A percentile compares a stretch with the other conserved stretches of the same genome.
Evolutionary conservation across 2,888 invertebrate species (phyloP).

Genomic region (Watsonalla binaria): DNA sequence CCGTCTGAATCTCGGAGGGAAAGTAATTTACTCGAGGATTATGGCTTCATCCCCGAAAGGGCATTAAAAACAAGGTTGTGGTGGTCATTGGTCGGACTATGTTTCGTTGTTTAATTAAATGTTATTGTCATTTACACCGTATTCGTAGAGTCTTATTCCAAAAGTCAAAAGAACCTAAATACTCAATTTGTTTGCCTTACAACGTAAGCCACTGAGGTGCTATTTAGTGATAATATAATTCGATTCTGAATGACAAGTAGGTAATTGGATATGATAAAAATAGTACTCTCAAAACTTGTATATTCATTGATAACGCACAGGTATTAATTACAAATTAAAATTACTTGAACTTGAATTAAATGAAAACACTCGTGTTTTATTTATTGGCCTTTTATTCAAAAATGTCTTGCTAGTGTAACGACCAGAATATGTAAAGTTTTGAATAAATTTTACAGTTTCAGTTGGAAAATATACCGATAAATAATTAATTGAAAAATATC

Average conservation of each 20-base stretch:
- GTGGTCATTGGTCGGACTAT: conserved; percentile 35
- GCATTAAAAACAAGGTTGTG: conserved; percentile 45
- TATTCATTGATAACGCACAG: neutral
- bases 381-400: conserved; percentile 2
- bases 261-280: too few species aligned
- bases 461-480: too few species aligned
- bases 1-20: conserved; percentile 46
- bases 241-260: neutral
- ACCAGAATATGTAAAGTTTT: too few species aligned
- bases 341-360: too few species aligned
- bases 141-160: neutral
- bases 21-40: conserved; percentile 52
- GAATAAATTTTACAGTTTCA: too few species aligned
- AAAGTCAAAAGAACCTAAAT: neutral
- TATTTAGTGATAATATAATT: too few species aligned
- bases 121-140: conserved; percentile 17
- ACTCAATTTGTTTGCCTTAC: neutral
- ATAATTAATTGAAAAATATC: too few species aligned
- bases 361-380: neutral
- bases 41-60: conserved; percentile 45
- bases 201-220: too few species aligned
- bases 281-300: neutral
- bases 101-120: conserved; percentile 25
- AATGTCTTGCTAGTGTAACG: too few species aligned
- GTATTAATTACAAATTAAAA: too few species aligned